Evolutionary conservation across 2,888 invertebrate species (phyloP), one percentile per base, ranked within the genome.

Genomic region (Gibbula magus): DNA sequence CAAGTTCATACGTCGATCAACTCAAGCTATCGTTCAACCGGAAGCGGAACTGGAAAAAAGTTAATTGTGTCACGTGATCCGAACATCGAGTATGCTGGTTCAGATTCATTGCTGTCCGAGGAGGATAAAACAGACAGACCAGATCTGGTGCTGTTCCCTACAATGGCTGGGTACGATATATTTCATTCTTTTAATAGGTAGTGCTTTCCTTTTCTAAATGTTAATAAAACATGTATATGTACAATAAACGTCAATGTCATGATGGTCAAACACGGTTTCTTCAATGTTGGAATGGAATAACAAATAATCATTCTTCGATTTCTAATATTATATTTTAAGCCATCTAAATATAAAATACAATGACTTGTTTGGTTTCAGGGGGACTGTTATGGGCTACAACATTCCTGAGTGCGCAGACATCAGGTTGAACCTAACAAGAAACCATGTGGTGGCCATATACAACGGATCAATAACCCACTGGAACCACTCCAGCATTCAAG

Each of bases 391-490:
- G 13, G 89, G 85, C 0, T 90, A 87, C 79, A 90, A 91, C 81
- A 45, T 92, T 0, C 89, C 88, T 0, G 86, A 83, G 16, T 75
- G 89, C 0, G 20, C 20, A 13, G 22, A 18, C 4, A 16, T 22
- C 0, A 13, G 22, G 4, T 81, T 92, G 16, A 86, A 85, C 39
- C 82, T 92, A 0, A 86, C 88, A 13, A 70, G 86, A 5, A 87
- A 89, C 7, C 85, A 84, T 2, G 20, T 91, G 16, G 89, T 89
- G 7, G 91, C 89, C 13, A 92, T 92, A 8, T 92, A 89, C 82
- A 90, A 90, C 74, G 91, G 92, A 0, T 88, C 89, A 0, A 82
- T 86, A 61, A 81, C 35, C 61, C 75, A n/a, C 56, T 92, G 91
- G 91, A 88, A 91, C 79, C 86, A 91, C 67, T 73, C 88, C 0